Evolutionary conservation across 2,113 vertebrate genomes (phyloP), one percentile per base, ranked within the genome.

Genomic region (Pedetes capensis): DNA sequence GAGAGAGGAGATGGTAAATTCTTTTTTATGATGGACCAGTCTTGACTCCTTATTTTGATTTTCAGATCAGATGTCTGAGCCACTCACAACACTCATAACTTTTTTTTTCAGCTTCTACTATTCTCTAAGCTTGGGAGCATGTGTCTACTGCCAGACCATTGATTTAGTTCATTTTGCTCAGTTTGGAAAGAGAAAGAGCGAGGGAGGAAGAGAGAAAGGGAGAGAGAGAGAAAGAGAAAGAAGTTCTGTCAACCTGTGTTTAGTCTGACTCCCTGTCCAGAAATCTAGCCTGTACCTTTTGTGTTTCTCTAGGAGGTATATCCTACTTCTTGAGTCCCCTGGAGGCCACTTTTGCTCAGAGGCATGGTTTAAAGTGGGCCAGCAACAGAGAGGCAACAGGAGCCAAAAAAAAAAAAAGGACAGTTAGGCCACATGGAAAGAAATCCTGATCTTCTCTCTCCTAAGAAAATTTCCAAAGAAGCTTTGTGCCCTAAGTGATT

Each of bases 301-400:
- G n/a, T 59, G 42, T 90, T 64, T 80, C 42, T 96, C 29, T 74
- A 34, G 10, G 55, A 89, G 84, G 83, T 57, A 71, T 3, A 32
- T 55, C 96, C 88, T 76, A 84, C 57, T 80, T 84, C 44, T 95
- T 76, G 88, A 68, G 94, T 91, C 86, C 59, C 39, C 51, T 34
- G 72, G 79, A 94, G 87, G 66, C 76, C 25, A 5, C 66, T 96
- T 55, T 85, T 94, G 89, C 83, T 94, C 75, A 87, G 86, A 88
- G 80, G 53, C 86, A 94, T 59, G 95, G 32, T 94, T 95, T 91
- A 96, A 96, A 91, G 95, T 96, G 95, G 95, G 94, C 96, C 96
- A 69, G 47, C 90, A 95, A 81, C 79, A 47, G 82, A 90, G 83
- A 85, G 44, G 49, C 29, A n/a, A 49, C 32, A 18, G 20, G 80